phyloP scores from a whole-genome alignment of 2,888 invertebrate species.

The Heliconius hortense region DNA sequence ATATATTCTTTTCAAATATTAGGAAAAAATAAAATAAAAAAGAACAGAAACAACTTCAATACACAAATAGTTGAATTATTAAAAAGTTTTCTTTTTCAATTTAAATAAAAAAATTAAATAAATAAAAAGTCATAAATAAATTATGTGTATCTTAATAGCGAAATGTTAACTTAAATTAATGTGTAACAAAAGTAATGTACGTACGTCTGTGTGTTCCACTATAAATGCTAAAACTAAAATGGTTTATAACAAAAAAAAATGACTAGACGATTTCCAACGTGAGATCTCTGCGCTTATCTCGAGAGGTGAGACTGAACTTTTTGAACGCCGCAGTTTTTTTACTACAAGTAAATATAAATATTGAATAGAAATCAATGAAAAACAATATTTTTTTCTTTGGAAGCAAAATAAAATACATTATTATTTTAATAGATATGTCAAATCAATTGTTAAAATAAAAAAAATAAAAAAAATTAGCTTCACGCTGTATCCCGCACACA shows the following conservation, averaged over 20 bases:
- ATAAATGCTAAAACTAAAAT: conserved; percentile 25
- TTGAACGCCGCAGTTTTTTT: conserved; percentile 22
- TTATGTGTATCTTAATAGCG: background rate
- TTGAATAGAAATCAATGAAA: no score
- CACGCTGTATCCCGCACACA: no score
- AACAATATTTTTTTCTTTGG: background rate
- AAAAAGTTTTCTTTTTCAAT: background rate
- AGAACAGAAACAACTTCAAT: conserved; percentile 2
- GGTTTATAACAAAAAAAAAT: conserved; percentile 44
- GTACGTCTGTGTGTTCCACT: conserved; percentile 25
- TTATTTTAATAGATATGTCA: no score
- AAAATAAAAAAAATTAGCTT: no score
- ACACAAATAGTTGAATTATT: background rate
- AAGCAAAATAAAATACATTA: background rate
- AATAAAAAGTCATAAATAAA: background rate
- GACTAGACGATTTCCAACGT: conserved; percentile 55
- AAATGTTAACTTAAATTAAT: conserved; percentile 7
- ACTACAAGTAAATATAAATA: no score
- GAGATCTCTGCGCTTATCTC: conserved; percentile 50
- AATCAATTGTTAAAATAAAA: no score
- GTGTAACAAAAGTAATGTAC: conserved; percentile 1
- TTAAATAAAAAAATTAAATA: background rate
- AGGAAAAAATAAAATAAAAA: background rate
- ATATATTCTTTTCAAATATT: background rate
- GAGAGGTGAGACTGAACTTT: conserved; percentile 29